A percentile compares a stretch with the other conserved stretches of the same genome.
phyloP scores from a whole-genome alignment of 1,140 invertebrate genomes.

The Drosophila bipectinata region DNA sequence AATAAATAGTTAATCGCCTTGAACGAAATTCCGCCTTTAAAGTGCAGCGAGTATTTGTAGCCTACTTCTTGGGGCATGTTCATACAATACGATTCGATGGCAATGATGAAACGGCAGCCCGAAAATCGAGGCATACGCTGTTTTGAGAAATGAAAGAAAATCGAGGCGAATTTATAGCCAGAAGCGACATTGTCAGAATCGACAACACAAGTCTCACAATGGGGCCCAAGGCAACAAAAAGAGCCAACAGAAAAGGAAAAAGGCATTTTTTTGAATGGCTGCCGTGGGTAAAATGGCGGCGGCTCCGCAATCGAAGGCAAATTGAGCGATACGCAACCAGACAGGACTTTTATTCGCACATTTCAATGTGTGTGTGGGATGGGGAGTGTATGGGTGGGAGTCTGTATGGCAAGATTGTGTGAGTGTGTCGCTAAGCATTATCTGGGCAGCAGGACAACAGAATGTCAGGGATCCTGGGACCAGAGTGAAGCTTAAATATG shows the following conservation, averaged over 20 bases:
- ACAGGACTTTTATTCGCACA: slow-evolving; percentile 25
- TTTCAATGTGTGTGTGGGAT: slow-evolving; percentile 8
- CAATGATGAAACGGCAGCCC: slow-evolving; percentile 7
- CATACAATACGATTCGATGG: not conserved
- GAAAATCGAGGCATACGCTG: slow-evolving; percentile 12
- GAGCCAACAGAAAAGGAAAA: slow-evolving; percentile 10
- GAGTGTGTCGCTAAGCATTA: slow-evolving; percentile 44
- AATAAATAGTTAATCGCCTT: too few relatives aligned
- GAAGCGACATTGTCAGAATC: slow-evolving; percentile 38
- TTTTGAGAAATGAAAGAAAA: slow-evolving; percentile 31
- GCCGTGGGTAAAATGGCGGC: slow-evolving; percentile 48
- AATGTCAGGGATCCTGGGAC: slow-evolving; percentile 5
- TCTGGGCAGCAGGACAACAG: slow-evolving; percentile 26
- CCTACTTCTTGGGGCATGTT: slow-evolving; percentile 22
- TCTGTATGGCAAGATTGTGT: slow-evolving; percentile 3
- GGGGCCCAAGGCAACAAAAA: slow-evolving; percentile 22
- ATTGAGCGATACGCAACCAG: slow-evolving; percentile 44
- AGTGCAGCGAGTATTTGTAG: slow-evolving; percentile 12
- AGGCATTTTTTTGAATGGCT: slow-evolving; percentile 41
- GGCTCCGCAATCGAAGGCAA: slow-evolving; percentile 45
- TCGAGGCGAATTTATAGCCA: slow-evolving; percentile 27
- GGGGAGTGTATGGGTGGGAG: not conserved
- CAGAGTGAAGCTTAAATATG: slow-evolving; percentile 30
- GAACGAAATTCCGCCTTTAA: not conserved
- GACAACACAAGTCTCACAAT: slow-evolving; percentile 43